Base-by-base conservation (phyloP, 1,140 invertebrate genomes). In the Anoplophora glabripennis region DNA sequence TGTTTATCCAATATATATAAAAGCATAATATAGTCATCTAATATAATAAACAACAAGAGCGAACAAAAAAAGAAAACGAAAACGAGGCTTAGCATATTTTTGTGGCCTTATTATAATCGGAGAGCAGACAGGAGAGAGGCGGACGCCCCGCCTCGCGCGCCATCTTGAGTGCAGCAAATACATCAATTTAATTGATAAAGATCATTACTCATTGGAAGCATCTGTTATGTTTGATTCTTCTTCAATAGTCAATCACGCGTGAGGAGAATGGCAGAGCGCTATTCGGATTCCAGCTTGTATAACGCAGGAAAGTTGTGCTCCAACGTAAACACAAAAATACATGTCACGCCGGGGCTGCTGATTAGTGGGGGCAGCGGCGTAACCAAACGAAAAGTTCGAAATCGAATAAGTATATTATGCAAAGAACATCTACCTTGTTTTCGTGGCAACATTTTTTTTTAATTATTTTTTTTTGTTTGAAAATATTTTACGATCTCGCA, bases 101-200 rank as follows among this genome's bases (percentile, higher is more conserved):
- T 28, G 21, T 28, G 5, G 21, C 21, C 21, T 28, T 28, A 28
- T 28, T 28, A 28, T 28, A 28, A 28, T 5, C 21, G 21, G 21
- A 28, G 21, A 33, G 3, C 21, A n/a, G 14, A n/a, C 7, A n/a
- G n/a, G n/a, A 37, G n/a, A 37, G 14, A 40, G 38, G 12, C 12
- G 33, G 33, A 41, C 7, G 46, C 61, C 36, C 57, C 65, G 59
- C 65, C 65, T 59, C 35, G 4, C 38, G 40, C 65, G 65, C 65
- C 65, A 67, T 67, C 62, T 67, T 67, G 65, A 51, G 59, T 55
- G 34, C 56, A 47, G 42, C 42, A 47, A 59, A 61, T 56, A 64
- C 66, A 68, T 68, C 61, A 68, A 66, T 68, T 64, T 61, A 68
- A 68, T 64, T 68, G 66, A 68, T 68, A 68, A 68, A 68, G 64